A percentile compares a stretch with the other conserved stretches of the same genome.
Evolutionary conservation across 1,140 invertebrate species (phyloP).

Genomic region (Drosophila lacteicornis): DNA sequence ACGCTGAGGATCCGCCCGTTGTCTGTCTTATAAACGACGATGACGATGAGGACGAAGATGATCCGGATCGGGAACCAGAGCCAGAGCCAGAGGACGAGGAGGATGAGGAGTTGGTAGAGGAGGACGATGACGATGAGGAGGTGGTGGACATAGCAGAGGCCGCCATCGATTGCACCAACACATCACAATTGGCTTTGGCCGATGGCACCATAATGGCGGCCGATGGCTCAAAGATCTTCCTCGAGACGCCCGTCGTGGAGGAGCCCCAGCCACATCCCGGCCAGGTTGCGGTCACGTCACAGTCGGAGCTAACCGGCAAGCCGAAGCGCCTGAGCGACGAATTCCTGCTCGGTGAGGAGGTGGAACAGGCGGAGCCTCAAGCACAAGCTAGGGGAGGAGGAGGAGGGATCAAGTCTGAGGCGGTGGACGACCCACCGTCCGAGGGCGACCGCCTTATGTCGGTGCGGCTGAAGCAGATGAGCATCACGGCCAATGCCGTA

Average conservation of each 20-base stretch:
- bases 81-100: conserved; percentile 50
- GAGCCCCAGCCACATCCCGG: conserved; percentile 60
- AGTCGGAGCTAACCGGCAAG: conserved; percentile 57
- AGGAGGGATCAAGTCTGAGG: conserved; percentile 50
- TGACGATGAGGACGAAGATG: conserved; percentile 50
- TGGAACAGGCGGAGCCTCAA: conserved; percentile 24
- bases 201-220: conserved; percentile 71
- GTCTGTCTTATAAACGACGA: conserved; percentile 69
- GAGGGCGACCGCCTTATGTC: conserved; percentile 71
- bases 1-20: conserved; percentile 61
- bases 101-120: conserved; percentile 54
- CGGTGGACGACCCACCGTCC: conserved; percentile 4
- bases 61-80: conserved; percentile 31
- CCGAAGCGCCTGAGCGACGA: conserved; percentile 84
- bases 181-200: conserved; percentile 60
- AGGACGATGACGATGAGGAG: conserved; percentile 51
- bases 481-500: conserved; percentile 57
- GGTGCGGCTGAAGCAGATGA: conserved; percentile 80
- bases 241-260: conserved; percentile 82
- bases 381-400: not conserved
- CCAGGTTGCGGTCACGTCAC: conserved; percentile 15
- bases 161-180: conserved; percentile 55
- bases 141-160: conserved; percentile 27
- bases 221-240: conserved; percentile 75
- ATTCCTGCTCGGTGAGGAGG: conserved; percentile 61